A percentile compares a stretch with the other conserved stretches of the same genome.
Evolutionary conservation across 2,888 invertebrate species (phyloP).

Genomic region (Tachystola acroxantha): DNA sequence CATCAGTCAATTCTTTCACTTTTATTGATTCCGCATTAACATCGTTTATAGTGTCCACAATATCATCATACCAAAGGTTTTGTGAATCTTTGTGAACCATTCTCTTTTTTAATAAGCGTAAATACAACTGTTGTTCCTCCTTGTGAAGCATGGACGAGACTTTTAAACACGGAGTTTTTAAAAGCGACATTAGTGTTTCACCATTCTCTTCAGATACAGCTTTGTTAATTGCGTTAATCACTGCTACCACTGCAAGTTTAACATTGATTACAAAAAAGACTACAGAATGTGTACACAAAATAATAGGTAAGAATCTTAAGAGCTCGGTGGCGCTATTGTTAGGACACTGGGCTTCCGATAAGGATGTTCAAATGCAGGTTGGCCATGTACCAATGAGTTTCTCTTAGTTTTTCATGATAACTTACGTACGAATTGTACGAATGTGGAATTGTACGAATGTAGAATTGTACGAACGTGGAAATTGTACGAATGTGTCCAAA

Average conservation of each 20-base stretch:
- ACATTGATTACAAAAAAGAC: no score
- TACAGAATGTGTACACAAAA: no score
- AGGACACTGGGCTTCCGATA: no score
- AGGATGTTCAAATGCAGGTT: no score
- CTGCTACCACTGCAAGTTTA: slow-evolving; percentile 67
- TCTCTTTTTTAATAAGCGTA: slow-evolving; percentile 71
- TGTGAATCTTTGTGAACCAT: slow-evolving; percentile 72
- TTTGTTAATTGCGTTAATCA: slow-evolving; percentile 78
- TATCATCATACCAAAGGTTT: slow-evolving; percentile 80
- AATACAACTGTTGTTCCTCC: slow-evolving; percentile 71
- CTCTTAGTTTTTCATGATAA: no score
- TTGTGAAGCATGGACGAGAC: slow-evolving; percentile 54
- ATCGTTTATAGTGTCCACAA: slow-evolving; percentile 62
- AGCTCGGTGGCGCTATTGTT: no score
- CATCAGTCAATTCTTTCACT: slow-evolving; percentile 66
- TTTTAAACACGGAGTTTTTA: slow-evolving; percentile 69
- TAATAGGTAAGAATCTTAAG: no score
- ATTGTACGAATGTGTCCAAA: no score
- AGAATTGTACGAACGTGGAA: no score
- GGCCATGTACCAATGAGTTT: no score
- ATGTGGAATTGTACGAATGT: no score
- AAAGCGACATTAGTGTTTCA: slow-evolving; percentile 57
- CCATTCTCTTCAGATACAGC: slow-evolving; percentile 77
- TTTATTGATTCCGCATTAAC: slow-evolving; percentile 68
- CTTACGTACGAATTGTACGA: no score